Conservation (phyloP, 2,797 vertebrate genomes). For the Anguilla obscura region DNA sequence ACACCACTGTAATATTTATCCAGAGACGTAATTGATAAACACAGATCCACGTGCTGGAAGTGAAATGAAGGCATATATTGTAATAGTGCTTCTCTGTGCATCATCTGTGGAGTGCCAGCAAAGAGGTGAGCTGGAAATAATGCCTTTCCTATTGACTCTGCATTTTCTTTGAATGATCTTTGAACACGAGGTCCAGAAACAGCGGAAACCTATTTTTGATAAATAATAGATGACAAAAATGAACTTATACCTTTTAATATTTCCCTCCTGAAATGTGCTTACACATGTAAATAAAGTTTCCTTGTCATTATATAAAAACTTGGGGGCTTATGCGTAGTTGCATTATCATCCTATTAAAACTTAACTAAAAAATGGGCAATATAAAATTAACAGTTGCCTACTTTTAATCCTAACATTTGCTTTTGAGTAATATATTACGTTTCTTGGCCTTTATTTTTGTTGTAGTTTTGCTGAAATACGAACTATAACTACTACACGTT, state of each 20-base stretch:
- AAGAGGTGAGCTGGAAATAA: slow-evolving; percentile 71
- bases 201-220: not conserved
- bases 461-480: not conserved
- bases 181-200: slow-evolving; percentile 31
- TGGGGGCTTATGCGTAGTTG: not conserved
- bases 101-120: slow-evolving; percentile 64
- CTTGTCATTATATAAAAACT: not conserved
- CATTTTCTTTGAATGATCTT: slow-evolving; percentile 35
- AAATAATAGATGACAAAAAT: not conserved
- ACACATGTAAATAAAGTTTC: not conserved
- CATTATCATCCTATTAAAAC: not conserved
- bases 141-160: slow-evolving; percentile 31
- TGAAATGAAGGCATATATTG: slow-evolving; percentile 54
- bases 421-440: not conserved
- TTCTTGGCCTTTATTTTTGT: not conserved
- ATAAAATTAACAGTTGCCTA: not conserved
- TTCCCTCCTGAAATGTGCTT: not conserved
- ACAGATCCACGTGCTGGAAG: slow-evolving; percentile 28
- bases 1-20: slow-evolving; percentile 10
- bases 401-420: not conserved
- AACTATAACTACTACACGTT: not conserved
- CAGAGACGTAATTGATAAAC: slow-evolving; percentile 8
- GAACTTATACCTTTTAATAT: not conserved
- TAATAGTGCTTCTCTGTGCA: slow-evolving; percentile 56
- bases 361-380: not conserved